Evolutionary conservation across 2,888 invertebrate species (phyloP).

Genomic region (Conistra vaccinii): DNA sequence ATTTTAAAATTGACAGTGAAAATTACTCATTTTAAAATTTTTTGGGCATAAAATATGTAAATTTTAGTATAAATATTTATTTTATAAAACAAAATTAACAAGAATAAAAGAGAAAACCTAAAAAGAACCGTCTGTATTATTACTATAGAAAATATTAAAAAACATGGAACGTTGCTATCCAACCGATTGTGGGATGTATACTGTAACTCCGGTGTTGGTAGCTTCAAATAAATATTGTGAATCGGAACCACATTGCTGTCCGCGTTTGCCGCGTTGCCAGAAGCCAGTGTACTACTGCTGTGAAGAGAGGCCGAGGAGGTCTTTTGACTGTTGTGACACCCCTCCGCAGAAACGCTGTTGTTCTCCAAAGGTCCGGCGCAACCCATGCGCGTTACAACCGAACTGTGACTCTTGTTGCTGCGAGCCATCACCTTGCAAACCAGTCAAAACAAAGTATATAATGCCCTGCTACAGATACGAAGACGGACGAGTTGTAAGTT

Average conservation of each 20-base stretch:
- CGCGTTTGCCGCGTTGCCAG: constrained; percentile 78
- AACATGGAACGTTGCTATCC: constrained; percentile 81
- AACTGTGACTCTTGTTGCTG: constrained; percentile 34
- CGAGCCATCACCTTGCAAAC: constrained; percentile 67
- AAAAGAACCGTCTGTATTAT: constrained; percentile 39
- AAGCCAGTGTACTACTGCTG: constrained; percentile 70
- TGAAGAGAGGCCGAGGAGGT: constrained; percentile 39
- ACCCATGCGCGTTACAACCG: background rate
- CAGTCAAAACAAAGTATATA: constrained; percentile 84
- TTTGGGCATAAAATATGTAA: constrained; percentile 63
- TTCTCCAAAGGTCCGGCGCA: constrained; percentile 1
- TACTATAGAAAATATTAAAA: constrained; percentile 51
- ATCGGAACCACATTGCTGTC: constrained; percentile 70
- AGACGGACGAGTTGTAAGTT: constrained; percentile 88
- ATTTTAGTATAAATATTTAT: constrained; percentile 68
- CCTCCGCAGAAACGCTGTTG: constrained; percentile 29
- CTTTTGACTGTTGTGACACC: constrained; percentile 33
- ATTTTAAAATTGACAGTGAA: constrained; percentile 70
- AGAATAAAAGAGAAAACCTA: constrained; percentile 53
- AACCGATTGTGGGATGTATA: constrained; percentile 74
- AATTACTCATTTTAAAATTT: constrained; percentile 18
- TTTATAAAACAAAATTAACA: constrained; percentile 66
- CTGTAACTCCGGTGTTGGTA: constrained; percentile 79
- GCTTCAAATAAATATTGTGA: constrained; percentile 74
- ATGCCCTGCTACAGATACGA: constrained; percentile 88